phyloP scores from a whole-genome alignment of 2,797 vertebrate species.

The Scleropages formosus region DNA sequence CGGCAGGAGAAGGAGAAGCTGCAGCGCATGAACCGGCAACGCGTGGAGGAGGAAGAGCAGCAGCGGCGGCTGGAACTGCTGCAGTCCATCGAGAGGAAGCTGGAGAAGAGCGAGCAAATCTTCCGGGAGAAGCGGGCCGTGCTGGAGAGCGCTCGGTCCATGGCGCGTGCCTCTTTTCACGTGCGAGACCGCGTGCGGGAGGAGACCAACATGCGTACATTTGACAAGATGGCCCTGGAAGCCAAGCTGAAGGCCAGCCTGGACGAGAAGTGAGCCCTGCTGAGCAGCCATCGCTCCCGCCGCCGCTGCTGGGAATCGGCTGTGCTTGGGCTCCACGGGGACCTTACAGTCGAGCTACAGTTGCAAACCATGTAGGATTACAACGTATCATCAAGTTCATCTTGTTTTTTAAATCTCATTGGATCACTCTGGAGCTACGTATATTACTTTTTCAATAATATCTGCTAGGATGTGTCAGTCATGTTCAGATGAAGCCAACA shows the following conservation, averaged over 20 bases:
- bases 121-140: constrained; percentile 85
- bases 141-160: constrained; percentile 89
- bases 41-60: constrained; percentile 86
- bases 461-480: constrained; percentile 29
- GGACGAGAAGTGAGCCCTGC: constrained; percentile 76
- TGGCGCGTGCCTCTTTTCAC: constrained; percentile 90
- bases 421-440: constrained; percentile 36
- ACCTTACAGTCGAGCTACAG: constrained; percentile 45
- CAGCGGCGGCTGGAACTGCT: constrained; percentile 83
- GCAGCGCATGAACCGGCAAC: constrained; percentile 87
- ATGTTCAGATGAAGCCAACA: not conserved
- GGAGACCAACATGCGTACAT: constrained; percentile 90
- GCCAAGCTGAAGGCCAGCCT: constrained; percentile 88
- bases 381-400: constrained; percentile 34
- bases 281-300: constrained; percentile 10
- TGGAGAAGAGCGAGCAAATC: constrained; percentile 95
- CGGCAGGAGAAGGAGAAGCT: constrained; percentile 89
- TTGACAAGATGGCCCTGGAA: constrained; percentile 95
- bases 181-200: constrained; percentile 91
- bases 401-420: constrained; percentile 34
- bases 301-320: constrained; percentile 42
- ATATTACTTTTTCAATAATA: constrained; percentile 36
- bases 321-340: constrained; percentile 45
- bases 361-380: constrained; percentile 43
- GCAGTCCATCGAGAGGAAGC: constrained; percentile 90